Evolutionary conservation across 2,113 vertebrate species (phyloP).

Genomic region (Gulo gulo): DNA sequence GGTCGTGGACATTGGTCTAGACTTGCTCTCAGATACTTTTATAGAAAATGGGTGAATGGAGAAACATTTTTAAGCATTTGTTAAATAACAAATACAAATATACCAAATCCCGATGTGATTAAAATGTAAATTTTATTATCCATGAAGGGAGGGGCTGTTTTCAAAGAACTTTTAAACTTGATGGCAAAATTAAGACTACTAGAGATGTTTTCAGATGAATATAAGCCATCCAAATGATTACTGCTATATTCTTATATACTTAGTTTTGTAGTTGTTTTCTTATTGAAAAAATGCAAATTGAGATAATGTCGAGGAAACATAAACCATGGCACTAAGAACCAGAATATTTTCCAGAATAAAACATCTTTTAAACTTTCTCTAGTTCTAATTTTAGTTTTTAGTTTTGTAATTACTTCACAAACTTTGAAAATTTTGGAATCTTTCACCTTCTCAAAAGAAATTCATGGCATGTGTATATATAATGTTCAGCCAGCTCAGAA

Average conservation of each 20-base stretch:
- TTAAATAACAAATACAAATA: not conserved
- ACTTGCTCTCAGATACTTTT: not conserved
- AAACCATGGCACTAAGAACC: not conserved
- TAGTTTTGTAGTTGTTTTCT: not conserved
- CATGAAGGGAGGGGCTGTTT: not conserved
- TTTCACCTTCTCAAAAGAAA: not conserved
- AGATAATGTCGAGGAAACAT: not conserved
- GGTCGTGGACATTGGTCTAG: not conserved
- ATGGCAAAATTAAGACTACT: not conserved
- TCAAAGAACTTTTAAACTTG: constrained; percentile 7
- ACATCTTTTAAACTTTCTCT: not conserved
- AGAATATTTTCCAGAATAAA: constrained; percentile 24
- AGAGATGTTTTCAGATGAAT: not conserved
- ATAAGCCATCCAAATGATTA: not conserved
- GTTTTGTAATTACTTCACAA: not conserved
- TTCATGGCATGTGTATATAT: not conserved
- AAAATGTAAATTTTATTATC: not conserved
- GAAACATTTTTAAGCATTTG: constrained; percentile 43
- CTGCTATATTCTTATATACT: not conserved
- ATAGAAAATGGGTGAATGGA: not conserved
- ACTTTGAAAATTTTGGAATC: not conserved
- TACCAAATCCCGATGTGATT: not conserved
- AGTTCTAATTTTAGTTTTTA: not conserved
- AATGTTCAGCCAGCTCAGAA: not conserved
- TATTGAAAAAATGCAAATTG: not conserved